A percentile compares a stretch with the other conserved stretches of the same genome.
phyloP scores from a whole-genome alignment of 1,140 invertebrate genomes.

The Bombus turneri region DNA sequence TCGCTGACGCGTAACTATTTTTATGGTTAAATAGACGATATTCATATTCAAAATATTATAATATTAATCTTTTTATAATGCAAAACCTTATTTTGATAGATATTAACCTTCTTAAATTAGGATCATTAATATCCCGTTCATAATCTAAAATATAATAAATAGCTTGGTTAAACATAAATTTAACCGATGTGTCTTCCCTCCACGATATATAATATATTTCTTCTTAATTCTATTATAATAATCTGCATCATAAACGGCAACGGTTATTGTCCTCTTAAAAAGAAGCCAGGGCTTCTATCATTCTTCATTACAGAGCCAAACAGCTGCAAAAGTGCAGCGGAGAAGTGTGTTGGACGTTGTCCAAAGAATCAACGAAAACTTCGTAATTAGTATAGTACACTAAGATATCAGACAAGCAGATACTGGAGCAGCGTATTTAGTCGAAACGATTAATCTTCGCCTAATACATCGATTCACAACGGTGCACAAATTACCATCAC shows the following conservation, averaged over 20 bases:
- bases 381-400: constrained; percentile 42
- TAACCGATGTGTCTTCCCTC: neutral
- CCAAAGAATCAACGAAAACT: constrained; percentile 28
- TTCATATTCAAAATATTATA: neutral
- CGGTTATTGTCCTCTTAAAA: neutral
- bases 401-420: constrained; percentile 36
- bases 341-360: constrained; percentile 24
- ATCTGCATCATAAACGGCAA: neutral
- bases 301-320: constrained; percentile 33
- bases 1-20: neutral
- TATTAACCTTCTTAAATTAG: neutral
- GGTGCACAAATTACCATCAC: neutral
- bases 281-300: constrained; percentile 8
- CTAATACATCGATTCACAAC: constrained; percentile 31
- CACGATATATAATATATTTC: neutral
- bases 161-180: neutral
- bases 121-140: neutral
- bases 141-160: neutral
- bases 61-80: too few species aligned
- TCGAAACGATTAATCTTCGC: constrained; percentile 30
- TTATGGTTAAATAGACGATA: neutral
- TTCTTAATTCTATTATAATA: neutral
- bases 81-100: neutral
- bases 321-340: constrained; percentile 16
- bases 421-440: constrained; percentile 14